A percentile compares a stretch with the other conserved stretches of the same genome.
Evolutionary conservation across 2,113 vertebrate species (phyloP).

Genomic region (Eolophus roseicapilla): DNA sequence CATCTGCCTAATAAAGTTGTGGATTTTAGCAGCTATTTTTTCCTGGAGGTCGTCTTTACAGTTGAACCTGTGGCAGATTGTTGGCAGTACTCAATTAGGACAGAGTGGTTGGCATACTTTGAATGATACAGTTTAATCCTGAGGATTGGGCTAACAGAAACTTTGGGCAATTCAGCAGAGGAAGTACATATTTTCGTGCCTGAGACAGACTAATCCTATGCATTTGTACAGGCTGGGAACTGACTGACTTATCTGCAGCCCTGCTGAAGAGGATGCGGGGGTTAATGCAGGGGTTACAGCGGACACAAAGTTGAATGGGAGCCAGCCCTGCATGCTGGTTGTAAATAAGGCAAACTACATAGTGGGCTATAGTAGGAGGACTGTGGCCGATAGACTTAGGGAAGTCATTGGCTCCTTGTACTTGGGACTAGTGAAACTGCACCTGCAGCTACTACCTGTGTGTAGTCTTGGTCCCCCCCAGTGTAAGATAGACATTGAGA

Average conservation of each 20-base stretch:
- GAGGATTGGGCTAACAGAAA: background rate
- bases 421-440: background rate
- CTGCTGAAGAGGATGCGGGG: background rate
- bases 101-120: background rate
- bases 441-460: background rate
- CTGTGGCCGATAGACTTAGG: background rate
- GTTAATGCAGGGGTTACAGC: background rate
- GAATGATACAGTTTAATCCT: background rate
- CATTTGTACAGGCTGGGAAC: background rate
- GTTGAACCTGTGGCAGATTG: background rate
- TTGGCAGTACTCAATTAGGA: background rate
- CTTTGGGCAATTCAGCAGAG: background rate
- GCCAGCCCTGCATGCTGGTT: fast-evolving
- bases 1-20: background rate
- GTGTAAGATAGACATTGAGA: background rate
- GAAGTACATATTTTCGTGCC: background rate
- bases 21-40: background rate
- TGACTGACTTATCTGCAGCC: background rate
- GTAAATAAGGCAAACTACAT: background rate
- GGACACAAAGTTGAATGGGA: background rate
- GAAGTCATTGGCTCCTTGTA: background rate
- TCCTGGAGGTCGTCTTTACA: background rate
- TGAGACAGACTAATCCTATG: background rate
- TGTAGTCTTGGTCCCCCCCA: background rate
- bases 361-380: background rate